phyloP scores from a whole-genome alignment of 1,140 invertebrate genomes.

The Cydia strobilella region DNA sequence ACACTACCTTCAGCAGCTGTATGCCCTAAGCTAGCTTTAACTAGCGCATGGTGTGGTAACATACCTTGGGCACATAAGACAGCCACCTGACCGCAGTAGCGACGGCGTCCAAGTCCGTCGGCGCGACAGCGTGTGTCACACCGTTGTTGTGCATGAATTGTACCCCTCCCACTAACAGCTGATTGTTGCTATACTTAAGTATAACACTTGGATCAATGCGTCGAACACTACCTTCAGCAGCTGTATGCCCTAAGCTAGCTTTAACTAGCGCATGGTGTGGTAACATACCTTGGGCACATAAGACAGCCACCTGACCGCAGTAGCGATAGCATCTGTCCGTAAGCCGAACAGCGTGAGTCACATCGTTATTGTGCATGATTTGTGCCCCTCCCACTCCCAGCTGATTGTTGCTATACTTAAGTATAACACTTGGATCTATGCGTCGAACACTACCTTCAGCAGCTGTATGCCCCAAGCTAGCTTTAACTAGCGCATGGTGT shows the following conservation, averaged over 20 bases:
- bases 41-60: no score
- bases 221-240: slow-evolving; percentile 82
- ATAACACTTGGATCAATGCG: slow-evolving; percentile 75
- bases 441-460: no score
- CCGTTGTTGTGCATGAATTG: slow-evolving; percentile 84
- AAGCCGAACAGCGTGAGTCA: slow-evolving; percentile 86
- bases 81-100: slow-evolving; percentile 92
- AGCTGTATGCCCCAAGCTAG: no score
- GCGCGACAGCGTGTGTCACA: slow-evolving; percentile 93
- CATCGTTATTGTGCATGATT: no score
- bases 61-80: slow-evolving; percentile 87
- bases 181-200: slow-evolving; percentile 90
- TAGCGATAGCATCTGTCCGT: slow-evolving; percentile 95
- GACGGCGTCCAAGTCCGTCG: slow-evolving; percentile 94
- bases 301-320: slow-evolving; percentile 91
- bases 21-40: no score
- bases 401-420: no score
- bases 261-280: slow-evolving; percentile 74
- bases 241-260: slow-evolving; percentile 82
- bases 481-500: no score
- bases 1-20: no score
- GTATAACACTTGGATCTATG: no score
- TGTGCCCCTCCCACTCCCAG: no score
- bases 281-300: slow-evolving; percentile 85
- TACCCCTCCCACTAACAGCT: slow-evolving; percentile 85